Evolutionary conservation across 2,113 vertebrate species (phyloP).

Genomic region (Cairina moschata): DNA sequence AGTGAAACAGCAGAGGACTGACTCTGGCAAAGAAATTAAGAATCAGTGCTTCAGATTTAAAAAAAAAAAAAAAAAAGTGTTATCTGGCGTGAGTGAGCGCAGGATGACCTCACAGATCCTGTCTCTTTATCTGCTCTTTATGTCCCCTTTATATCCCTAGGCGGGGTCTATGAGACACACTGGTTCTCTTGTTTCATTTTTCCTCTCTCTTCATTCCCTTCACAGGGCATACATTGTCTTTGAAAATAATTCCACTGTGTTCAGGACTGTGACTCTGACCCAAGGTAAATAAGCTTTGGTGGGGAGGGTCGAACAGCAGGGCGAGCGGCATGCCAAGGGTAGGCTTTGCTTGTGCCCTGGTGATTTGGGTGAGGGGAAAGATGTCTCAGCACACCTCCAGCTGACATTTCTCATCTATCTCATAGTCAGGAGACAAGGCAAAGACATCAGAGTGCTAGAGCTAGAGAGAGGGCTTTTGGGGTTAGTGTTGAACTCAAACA

Average conservation of each 20-base stretch:
- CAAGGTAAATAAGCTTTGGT: background rate
- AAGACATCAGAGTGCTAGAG: background rate
- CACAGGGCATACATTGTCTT: slow-evolving; percentile 38
- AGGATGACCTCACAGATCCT: background rate
- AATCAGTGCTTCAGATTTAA: background rate
- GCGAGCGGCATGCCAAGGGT: too few species aligned
- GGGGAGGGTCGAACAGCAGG: background rate
- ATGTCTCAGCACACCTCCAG: background rate
- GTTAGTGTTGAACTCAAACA: background rate
- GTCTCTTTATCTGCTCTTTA: background rate
- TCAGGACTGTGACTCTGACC: fast-evolving
- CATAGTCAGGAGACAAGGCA: background rate
- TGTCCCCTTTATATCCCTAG: background rate
- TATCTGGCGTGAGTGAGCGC: background rate
- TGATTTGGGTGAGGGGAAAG: background rate
- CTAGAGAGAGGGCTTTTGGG: background rate
- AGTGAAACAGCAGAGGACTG: background rate
- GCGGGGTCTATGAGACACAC: background rate
- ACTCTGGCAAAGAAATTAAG: background rate
- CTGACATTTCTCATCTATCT: background rate
- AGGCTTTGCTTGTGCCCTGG: background rate
- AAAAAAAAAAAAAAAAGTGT: background rate
- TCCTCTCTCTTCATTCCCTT: background rate
- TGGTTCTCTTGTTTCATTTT: background rate
- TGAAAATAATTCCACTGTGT: fast-evolving